Base-by-base conservation (phyloP, 2,888 invertebrate genomes). In the Congeria kusceri region DNA sequence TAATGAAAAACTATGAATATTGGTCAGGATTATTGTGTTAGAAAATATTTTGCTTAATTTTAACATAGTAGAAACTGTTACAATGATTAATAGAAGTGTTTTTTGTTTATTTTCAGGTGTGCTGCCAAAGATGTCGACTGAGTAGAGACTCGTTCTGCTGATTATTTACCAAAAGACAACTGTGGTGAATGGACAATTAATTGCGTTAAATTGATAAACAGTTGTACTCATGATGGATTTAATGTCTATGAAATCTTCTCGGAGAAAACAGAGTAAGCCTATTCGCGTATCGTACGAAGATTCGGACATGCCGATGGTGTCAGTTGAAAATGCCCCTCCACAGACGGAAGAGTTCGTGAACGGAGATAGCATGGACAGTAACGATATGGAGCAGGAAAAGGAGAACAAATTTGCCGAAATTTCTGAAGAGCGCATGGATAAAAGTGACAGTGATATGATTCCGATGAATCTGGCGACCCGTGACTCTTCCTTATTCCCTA, bases 221-320 rank as follows among this genome's bases (percentile, higher is more conserved):
- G 3, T 39, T 11, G 39, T 39, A 7, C 15, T 39, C 39, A 39
- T 39, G 39, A 87, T 87, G 87, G 87, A 87, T 81, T 65, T 80
- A 23, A 68, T 85, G 78, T 83, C 87, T 57, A 86, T 87, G 89
- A 91, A 90, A 84, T 86, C 89, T 53, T 90, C 89, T 74, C 87
- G 91, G 29, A 86, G 93, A 56, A 93, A 93, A 85, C 93, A 92
- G 83, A 91, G 91, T 29, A 92, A 92, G 85, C 87, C 87, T 68
- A 85, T 87, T 83, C 86, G 87, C 83, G 87, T 87, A 83, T 86
- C 87, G 5, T 82, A 85, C 28, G 84, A 84, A 20, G 84, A 87
- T 66, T 68, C 83, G 27, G 85, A 83, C n/a, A 74, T 82, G 84
- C 80, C 82, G 63, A 53, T 78, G 61, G 80, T 75, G 46, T 7